A percentile compares a stretch with the other conserved stretches of the same genome.
phyloP scores from a whole-genome alignment of 2,113 vertebrate species.

The Centropus unirufus region DNA sequence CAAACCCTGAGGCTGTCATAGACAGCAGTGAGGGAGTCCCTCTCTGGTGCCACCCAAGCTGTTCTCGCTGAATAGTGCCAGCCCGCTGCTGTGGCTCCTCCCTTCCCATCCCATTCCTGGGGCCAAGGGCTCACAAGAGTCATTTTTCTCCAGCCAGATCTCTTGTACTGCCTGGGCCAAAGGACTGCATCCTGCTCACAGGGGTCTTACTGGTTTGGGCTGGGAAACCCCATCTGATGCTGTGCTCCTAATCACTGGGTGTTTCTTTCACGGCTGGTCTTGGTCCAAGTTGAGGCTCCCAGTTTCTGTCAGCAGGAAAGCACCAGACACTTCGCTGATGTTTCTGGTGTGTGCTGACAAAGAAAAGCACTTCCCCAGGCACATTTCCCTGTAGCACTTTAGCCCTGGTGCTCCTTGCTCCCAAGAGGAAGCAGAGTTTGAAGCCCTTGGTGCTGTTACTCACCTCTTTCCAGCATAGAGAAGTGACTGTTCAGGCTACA shows the following conservation, averaged over 20 bases:
- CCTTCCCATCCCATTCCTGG: not conserved
- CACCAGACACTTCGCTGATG: not conserved
- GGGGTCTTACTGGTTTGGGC: not conserved
- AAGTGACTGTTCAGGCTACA: not conserved
- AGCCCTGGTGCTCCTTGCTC: not conserved
- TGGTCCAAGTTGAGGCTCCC: not conserved
- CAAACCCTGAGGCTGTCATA: not conserved
- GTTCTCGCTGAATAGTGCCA: not conserved
- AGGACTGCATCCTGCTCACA: not conserved
- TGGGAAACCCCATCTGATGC: not conserved
- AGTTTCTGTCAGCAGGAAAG: not conserved
- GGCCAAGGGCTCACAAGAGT: not conserved
- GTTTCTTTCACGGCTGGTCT: not conserved
- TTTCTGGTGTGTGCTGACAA: fast-evolving
- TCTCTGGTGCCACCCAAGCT: slow-evolving; percentile 38
- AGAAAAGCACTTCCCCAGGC: not conserved
- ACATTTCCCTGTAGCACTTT: not conserved
- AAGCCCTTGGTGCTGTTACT: not conserved
- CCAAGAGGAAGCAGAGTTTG: not conserved
- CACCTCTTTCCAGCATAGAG: not conserved
- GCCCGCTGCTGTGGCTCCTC: not conserved
- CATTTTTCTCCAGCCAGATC: not conserved
- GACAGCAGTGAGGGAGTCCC: slow-evolving; percentile 21
- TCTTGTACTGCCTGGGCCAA: not conserved
- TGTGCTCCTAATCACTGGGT: not conserved